phyloP scores from a whole-genome alignment of 2,113 vertebrate species.

The Hemibates koningsi region DNA sequence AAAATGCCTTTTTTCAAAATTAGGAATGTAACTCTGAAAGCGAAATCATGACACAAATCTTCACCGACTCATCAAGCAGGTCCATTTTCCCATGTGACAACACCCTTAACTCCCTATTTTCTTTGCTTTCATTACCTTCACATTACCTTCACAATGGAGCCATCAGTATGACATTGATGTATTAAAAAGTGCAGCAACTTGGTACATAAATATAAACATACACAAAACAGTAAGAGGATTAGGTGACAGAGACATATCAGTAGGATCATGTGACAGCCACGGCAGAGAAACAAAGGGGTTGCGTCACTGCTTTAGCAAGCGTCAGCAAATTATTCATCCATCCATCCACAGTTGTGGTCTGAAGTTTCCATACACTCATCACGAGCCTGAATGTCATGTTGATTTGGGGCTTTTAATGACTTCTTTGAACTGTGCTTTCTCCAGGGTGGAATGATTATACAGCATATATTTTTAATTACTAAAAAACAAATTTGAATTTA shows the following conservation, averaged over 20 bases:
- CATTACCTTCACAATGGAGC: background rate
- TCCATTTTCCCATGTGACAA: background rate
- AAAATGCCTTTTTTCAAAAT: background rate
- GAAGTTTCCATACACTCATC: background rate
- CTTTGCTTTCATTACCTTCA: background rate
- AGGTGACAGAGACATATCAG: background rate
- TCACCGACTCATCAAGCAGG: background rate
- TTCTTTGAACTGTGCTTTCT: background rate
- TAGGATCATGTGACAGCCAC: background rate
- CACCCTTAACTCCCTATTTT: background rate
- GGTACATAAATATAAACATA: background rate
- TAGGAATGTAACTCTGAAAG: background rate
- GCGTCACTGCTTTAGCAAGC: background rate
- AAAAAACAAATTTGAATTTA: background rate
- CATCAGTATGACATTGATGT: background rate
- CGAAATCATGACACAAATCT: background rate
- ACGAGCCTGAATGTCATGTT: background rate
- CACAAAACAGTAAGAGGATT: background rate
- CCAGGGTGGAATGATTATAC: background rate
- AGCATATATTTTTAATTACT: background rate
- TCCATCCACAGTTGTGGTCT: background rate
- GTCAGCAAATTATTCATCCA: background rate
- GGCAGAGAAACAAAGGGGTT: background rate
- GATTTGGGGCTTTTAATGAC: background rate
- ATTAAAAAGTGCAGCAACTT: background rate